These are phyloP conservation scores for Calameuta pallipes DNA, from an alignment of 2,888 invertebrate genomes.

Conservation along the genomic window DNA sequence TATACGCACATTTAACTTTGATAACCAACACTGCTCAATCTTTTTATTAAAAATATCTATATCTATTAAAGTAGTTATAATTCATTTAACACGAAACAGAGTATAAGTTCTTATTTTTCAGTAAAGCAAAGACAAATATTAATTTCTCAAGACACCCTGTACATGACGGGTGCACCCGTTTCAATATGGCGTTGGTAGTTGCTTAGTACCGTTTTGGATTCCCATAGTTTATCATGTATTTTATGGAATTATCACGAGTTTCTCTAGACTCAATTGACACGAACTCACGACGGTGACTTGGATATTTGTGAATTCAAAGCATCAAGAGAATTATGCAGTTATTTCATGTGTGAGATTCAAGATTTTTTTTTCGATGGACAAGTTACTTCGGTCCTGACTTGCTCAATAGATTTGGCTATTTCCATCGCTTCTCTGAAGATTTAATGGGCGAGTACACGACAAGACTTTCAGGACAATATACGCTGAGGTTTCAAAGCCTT, in stretches of 20 bases:
- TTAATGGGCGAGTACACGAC: not conserved
- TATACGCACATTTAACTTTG: not conserved
- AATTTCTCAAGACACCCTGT: not conserved
- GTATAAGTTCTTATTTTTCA: not conserved
- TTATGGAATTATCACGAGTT: slow-evolving; percentile 22
- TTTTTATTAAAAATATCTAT: not conserved
- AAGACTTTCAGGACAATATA: not conserved
- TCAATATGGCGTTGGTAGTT: slow-evolving; percentile 49
- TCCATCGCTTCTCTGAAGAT: slow-evolving; percentile 22
- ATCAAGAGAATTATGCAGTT: slow-evolving; percentile 16
- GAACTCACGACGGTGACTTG: slow-evolving; percentile 19
- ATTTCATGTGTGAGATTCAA: slow-evolving; percentile 10
- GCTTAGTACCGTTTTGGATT: slow-evolving; percentile 32
- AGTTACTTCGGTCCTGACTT: slow-evolving; percentile 8
- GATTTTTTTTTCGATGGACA: slow-evolving; percentile 6
- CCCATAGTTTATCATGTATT: slow-evolving; percentile 37
- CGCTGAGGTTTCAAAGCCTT: not conserved
- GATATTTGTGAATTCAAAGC: slow-evolving; percentile 13
- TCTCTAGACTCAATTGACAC: slow-evolving; percentile 19
- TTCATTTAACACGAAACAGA: not conserved
- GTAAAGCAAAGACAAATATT: not conserved
- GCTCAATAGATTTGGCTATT: slow-evolving; percentile 32
- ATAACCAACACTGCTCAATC: not conserved
- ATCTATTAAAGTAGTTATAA: not conserved
- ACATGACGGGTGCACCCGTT: slow-evolving; percentile 28